Base-by-base conservation (phyloP, 2,888 invertebrate species). In the Lucinisca nassula region DNA sequence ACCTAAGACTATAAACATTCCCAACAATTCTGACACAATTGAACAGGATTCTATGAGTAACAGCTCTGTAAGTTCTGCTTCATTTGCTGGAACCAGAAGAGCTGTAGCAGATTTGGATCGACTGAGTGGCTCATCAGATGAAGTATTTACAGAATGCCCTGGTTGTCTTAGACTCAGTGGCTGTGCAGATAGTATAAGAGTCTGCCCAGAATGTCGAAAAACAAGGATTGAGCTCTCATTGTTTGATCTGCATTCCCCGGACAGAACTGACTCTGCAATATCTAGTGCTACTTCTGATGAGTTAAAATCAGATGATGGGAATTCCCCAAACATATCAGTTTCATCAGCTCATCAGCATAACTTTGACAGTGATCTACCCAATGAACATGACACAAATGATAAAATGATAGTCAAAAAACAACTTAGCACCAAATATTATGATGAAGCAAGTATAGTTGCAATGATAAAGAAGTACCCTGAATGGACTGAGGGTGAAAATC, bases 271-370 rank as follows among this genome's bases (percentile, higher is more conserved):
- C 73, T 88, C 88, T 8, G 88, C 88, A 14, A 83, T 87, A 49
- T 82, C 82, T 55, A 88, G 88, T 61, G 82, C 84, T 45, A 85
- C 84, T 37, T 90, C 90, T 21, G 85, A 88, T 78, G 89, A 86
- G n/a, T 84, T 83, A 4, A 77, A 84, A 27, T 58, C 45, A 8
- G 51, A 38, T 21, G 21, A 61, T 10, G 74, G 75, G 24, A 61
- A 55, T 21, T 79, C 77, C 24, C 72, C 74, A 17, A 81, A 83
- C n/a, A 72, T 37, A 37, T 32, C 38, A 1, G 40, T 61, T 61
- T 61, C 61, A 4, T 67, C 67, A 21, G 4, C 58, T 8, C 27
- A 58, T 10, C 24, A 27, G 27, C n/a, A 24, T 12, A 27, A 10
- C 14, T 58, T 4, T 27, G 27, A 58, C 14, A 8, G 10, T 45